Conservation (phyloP, 1,140 invertebrate genomes). For the Diorhabda carinulata region DNA sequence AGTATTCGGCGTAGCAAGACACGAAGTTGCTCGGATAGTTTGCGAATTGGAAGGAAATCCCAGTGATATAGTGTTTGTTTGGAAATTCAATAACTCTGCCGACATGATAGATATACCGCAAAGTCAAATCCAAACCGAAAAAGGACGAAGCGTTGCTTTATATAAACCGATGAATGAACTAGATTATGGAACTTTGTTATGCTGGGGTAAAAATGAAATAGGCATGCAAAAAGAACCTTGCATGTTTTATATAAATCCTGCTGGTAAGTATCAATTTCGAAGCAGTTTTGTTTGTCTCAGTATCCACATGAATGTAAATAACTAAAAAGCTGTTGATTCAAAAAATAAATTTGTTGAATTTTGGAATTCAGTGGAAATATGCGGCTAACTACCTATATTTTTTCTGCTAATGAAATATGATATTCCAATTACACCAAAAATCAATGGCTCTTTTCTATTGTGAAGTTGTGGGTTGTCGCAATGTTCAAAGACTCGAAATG, state of each 20-base stretch:
- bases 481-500: too few relatives aligned
- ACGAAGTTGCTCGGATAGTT: conserved; percentile 69
- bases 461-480: too few relatives aligned
- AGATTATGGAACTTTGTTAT: conserved; percentile 68
- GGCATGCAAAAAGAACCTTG: conserved; percentile 65
- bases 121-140: conserved; percentile 56
- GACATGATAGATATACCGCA: conserved; percentile 64
- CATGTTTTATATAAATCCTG: conserved; percentile 67
- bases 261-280: conserved; percentile 52
- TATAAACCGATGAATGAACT: conserved; percentile 68
- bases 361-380: background rate
- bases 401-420: too few relatives aligned
- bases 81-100: conserved; percentile 75
- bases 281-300: background rate
- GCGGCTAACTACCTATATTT: too few relatives aligned
- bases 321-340: background rate
- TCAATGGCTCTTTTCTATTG: too few relatives aligned
- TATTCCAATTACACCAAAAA: too few relatives aligned
- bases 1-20: conserved; percentile 71
- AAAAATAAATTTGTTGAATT: background rate
- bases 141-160: conserved; percentile 58
- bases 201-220: conserved; percentile 65
- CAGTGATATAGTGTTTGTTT: conserved; percentile 61
- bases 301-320: too few relatives aligned
- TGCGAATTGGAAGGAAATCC: conserved; percentile 87